Conservation (phyloP, 2,113 vertebrate genomes). For the Pholis gunnellus region DNA sequence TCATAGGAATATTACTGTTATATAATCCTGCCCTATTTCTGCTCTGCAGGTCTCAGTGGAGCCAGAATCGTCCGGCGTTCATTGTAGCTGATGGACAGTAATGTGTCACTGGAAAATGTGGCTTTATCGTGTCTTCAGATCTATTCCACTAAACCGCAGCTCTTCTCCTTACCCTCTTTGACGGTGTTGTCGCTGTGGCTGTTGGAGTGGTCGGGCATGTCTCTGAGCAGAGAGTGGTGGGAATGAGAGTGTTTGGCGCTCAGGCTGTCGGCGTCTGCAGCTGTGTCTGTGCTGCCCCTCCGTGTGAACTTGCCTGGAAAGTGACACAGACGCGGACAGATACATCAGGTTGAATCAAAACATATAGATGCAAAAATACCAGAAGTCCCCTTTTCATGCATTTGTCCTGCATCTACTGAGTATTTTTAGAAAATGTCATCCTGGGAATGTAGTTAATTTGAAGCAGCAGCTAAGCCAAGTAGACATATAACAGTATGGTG, state of each 20-base stretch:
- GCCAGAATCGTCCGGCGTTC: constrained; percentile 18
- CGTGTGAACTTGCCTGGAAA: constrained; percentile 92
- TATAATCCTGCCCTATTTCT: constrained; percentile 53
- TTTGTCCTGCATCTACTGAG: neutral
- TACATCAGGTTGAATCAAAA: neutral
- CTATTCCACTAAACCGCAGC: neutral
- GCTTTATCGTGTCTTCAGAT: neutral
- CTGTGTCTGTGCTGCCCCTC: constrained; percentile 93
- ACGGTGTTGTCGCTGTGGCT: constrained; percentile 95
- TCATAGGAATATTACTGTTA: constrained; percentile 48
- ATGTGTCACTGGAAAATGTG: neutral
- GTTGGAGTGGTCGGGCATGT: constrained; percentile 95
- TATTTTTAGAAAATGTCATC: neutral
- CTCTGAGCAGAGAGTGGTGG: constrained; percentile 92
- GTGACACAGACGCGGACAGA: constrained; percentile 14
- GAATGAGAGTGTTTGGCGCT: constrained; percentile 94
- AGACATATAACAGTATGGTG: neutral
- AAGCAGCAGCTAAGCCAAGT: constrained; percentile 1
- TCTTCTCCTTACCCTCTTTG: constrained; percentile 87
- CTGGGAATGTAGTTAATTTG: neutral
- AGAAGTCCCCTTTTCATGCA: neutral
- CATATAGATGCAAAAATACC: neutral
- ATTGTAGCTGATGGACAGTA: constrained; percentile 4
- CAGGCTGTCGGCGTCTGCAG: constrained; percentile 94
- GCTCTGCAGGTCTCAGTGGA: constrained; percentile 17